Conservation (phyloP, 1,140 invertebrate genomes). For the Colletes gigas region DNA sequence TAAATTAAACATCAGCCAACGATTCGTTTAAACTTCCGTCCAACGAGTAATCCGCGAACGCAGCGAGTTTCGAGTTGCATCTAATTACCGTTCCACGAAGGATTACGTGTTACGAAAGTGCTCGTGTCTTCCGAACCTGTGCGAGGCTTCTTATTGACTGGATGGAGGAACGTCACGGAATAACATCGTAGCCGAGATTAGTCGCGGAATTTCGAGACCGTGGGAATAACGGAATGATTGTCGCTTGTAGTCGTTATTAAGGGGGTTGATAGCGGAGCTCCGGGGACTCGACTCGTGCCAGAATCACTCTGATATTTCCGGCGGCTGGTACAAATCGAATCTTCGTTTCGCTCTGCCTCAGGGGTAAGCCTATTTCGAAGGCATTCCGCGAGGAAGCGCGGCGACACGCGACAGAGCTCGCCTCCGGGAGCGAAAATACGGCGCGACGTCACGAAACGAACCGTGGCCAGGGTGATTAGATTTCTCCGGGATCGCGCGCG, state of each 20-base stretch:
- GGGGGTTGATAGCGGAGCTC: neutral
- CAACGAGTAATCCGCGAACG: conserved; percentile 32
- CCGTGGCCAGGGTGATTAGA: conserved; percentile 30
- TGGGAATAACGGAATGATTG: neutral
- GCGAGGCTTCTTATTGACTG: too few species aligned
- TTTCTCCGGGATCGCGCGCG: conserved; percentile 13
- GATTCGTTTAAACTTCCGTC: conserved; percentile 53
- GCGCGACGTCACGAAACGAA: conserved; percentile 10
- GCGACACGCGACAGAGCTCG: conserved; percentile 50
- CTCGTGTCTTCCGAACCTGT: too few species aligned
- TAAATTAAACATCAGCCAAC: conserved; percentile 53
- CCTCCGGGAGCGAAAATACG: conserved; percentile 22
- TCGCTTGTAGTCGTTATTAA: neutral
- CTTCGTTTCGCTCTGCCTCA: neutral
- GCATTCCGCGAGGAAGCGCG: conserved; percentile 19
- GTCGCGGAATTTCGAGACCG: too few species aligned
- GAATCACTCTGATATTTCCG: neutral
- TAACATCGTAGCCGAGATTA: too few species aligned
- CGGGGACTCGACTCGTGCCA: too few species aligned
- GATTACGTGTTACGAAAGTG: conserved; percentile 33
- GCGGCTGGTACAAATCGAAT: neutral
- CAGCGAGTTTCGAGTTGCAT: conserved; percentile 36
- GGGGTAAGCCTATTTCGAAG: neutral
- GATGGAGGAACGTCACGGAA: too few species aligned
- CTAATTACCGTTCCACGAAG: conserved; percentile 39